Percentiles rank a stretch among this genome's conserved stretches.
Evolutionary conservation across 1,140 invertebrate species (phyloP).

Genomic region (Trichonephila clavata): DNA sequence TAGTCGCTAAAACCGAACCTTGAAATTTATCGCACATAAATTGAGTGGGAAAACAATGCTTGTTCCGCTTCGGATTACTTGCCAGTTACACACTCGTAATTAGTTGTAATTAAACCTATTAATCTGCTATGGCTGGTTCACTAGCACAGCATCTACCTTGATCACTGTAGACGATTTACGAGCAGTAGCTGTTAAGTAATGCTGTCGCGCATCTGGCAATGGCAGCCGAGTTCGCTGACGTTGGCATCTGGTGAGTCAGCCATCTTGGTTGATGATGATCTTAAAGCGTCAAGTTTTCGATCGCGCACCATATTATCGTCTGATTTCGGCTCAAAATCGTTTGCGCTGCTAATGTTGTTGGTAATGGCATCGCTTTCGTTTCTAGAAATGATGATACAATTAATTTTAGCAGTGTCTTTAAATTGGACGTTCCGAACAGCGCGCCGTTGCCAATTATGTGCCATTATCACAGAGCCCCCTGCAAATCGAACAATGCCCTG

Average conservation of each 20-base stretch:
- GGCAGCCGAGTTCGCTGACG: slow-evolving; percentile 7
- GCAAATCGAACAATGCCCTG: slow-evolving; percentile 54
- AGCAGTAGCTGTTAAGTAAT: slow-evolving; percentile 24
- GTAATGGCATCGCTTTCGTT: slow-evolving; percentile 55
- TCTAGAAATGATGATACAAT: slow-evolving; percentile 71
- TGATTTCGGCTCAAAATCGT: slow-evolving; percentile 52
- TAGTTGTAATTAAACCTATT: slow-evolving; percentile 57
- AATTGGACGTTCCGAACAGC: slow-evolving; percentile 56
- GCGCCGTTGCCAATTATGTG: slow-evolving; percentile 58
- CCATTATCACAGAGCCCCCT: slow-evolving; percentile 52
- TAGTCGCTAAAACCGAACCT: neutral
- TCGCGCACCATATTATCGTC: slow-evolving; percentile 50
- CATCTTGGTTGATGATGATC: slow-evolving; percentile 67
- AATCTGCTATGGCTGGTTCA: slow-evolving; percentile 23
- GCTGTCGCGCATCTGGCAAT: slow-evolving; percentile 26
- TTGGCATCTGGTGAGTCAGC: slow-evolving; percentile 6
- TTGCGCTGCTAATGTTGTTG: slow-evolving; percentile 39
- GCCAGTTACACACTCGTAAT: slow-evolving; percentile 51
- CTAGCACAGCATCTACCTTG: slow-evolving; percentile 12
- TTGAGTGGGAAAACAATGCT: slow-evolving; percentile 26
- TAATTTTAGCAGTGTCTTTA: slow-evolving; percentile 69
- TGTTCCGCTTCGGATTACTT: slow-evolving; percentile 9
- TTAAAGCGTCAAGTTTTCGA: slow-evolving; percentile 43
- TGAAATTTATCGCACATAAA: slow-evolving; percentile 28
- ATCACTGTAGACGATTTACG: slow-evolving; percentile 35